phyloP scores from a whole-genome alignment of 1,140 invertebrate species.

The Pogonomyrmex barbatus region DNA sequence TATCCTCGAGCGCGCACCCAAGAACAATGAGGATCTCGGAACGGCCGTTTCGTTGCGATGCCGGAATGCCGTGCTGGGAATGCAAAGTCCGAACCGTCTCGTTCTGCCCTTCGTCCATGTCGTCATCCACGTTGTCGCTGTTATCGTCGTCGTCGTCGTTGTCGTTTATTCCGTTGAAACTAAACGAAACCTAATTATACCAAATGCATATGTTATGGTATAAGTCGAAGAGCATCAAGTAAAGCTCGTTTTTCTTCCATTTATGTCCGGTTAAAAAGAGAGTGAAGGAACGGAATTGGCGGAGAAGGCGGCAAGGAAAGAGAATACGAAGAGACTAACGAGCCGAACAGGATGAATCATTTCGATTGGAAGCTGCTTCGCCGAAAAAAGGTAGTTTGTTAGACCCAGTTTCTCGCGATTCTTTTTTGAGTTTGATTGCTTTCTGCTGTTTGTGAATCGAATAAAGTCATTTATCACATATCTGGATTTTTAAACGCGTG shows the following conservation, averaged over 20 bases:
- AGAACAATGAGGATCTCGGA: conserved; percentile 77
- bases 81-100: conserved; percentile 65
- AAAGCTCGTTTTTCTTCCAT: background rate
- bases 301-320: conserved; percentile 34
- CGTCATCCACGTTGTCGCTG: conserved; percentile 50
- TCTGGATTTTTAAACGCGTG: background rate
- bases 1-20: conserved; percentile 66
- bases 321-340: conserved; percentile 72
- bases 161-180: conserved; percentile 26
- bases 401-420: conserved; percentile 47
- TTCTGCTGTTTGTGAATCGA: conserved; percentile 32
- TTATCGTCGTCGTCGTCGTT: conserved; percentile 31
- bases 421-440: conserved; percentile 12
- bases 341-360: conserved; percentile 82
- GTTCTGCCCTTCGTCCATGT: conserved; percentile 52
- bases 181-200: conserved; percentile 42
- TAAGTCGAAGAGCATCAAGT: conserved; percentile 64
- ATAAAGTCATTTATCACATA: background rate
- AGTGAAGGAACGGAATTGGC: conserved; percentile 25
- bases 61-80: conserved; percentile 69
- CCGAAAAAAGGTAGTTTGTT: conserved; percentile 82
- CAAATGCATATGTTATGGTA: conserved; percentile 55
- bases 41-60: conserved; percentile 60
- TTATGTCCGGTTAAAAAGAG: background rate
- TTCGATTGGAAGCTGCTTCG: conserved; percentile 85